Evolutionary conservation across 1,140 invertebrate genomes (phyloP), one percentile per base, ranked within the genome.

Genomic region (Leguminivora glycinivorella): DNA sequence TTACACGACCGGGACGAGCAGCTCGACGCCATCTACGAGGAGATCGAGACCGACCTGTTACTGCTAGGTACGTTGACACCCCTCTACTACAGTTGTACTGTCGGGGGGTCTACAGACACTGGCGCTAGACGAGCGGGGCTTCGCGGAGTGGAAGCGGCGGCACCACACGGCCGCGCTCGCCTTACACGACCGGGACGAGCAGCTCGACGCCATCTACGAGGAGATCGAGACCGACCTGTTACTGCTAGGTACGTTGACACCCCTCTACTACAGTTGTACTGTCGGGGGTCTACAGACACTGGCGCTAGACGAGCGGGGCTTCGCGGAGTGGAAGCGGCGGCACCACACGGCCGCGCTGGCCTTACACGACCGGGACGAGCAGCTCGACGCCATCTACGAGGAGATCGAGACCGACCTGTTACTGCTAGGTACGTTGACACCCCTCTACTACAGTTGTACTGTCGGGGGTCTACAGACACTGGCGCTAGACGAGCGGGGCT

Each of bases 141-240:
- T n/a, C n/a, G n/a, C n/a, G n/a, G n/a, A n/a, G n/a, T n/a, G n/a
- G n/a, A n/a, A n/a, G n/a, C n/a, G n/a, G n/a, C n/a, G n/a, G n/a
- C n/a, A n/a, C n/a, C n/a, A n/a, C n/a, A n/a, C n/a, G n/a, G n/a
- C n/a, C n/a, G n/a, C n/a, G n/a, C n/a, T n/a, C n/a, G n/a, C n/a
- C n/a, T n/a, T n/a, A n/a, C 95, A 97, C 26, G 95, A 97, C 78
- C 93, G 98, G 40, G 98, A 99, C 83, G 97, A 98, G 60, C 96
- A 96, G 78, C 92, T 99, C n/a, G 97, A 98, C 88, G 95, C 94
- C 2, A 95, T 99, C 74, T 99, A 99, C 92, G 98, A 99, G 92
- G 98, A 99, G 92, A 99, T 99, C 76, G 98, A 99, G 92, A 99
- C 99, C 76, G 99, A 99, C 85, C 94, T 99, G 93, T 93, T 94